These are phyloP conservation scores for Tricholauxania praeusta DNA, from an alignment of 2,888 invertebrate genomes.

Conservation along the genomic window DNA sequence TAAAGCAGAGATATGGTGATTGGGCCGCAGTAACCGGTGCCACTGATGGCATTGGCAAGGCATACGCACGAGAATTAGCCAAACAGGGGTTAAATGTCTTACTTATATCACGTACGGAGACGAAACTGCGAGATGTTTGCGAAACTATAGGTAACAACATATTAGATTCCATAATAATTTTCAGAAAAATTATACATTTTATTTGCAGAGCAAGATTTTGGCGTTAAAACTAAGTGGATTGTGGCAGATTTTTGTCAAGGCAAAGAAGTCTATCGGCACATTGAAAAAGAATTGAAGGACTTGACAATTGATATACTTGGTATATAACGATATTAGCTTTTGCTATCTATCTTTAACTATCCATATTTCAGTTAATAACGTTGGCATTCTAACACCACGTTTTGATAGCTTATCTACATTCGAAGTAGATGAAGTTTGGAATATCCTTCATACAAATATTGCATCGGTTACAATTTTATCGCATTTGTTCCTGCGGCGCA, in stretches of 20 bases:
- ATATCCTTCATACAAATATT: conserved; percentile 86
- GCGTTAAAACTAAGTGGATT: conserved; percentile 78
- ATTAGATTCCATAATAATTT: conserved; percentile 42
- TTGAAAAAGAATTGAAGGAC: conserved; percentile 76
- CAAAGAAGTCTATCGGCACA: conserved; percentile 75
- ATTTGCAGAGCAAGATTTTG: conserved; percentile 69
- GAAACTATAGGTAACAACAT: conserved; percentile 75
- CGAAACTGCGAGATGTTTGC: conserved; percentile 78
- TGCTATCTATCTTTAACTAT: neutral
- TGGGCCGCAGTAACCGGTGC: conserved; percentile 75
- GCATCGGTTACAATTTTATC: conserved; percentile 87
- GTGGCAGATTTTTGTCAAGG: conserved; percentile 84
- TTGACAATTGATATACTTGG: conserved; percentile 86
- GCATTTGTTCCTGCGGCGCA: conserved; percentile 79
- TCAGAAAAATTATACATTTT: neutral
- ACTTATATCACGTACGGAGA: conserved; percentile 80
- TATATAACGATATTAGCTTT: conserved; percentile 64
- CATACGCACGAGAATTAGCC: conserved; percentile 84
- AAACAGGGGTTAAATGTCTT: conserved; percentile 80
- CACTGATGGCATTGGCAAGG: conserved; percentile 70
- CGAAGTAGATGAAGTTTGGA: conserved; percentile 77
- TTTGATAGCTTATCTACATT: conserved; percentile 82
- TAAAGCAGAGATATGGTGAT: conserved; percentile 77
- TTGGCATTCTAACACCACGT: conserved; percentile 69
- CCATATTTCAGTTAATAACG: conserved; percentile 76